Evolutionary conservation across 2,888 invertebrate genomes (phyloP).

Genomic region (Apamea monoglypha): DNA sequence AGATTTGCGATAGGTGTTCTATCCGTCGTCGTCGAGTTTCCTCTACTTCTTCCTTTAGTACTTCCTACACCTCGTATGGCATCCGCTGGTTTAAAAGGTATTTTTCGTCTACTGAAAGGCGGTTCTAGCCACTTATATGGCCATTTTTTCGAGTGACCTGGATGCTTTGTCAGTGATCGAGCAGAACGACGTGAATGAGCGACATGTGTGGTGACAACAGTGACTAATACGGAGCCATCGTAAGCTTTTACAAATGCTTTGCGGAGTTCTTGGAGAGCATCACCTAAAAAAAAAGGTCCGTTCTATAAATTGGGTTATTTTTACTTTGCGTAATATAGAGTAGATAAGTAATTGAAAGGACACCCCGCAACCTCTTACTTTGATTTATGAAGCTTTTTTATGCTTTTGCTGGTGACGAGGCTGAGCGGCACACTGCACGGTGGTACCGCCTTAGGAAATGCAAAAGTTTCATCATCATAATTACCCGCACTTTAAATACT

Average conservation of each 20-base stretch:
- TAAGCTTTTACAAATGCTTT: conserved; percentile 90
- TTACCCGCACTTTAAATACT: too few relatives aligned
- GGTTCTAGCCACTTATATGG: conserved; percentile 13
- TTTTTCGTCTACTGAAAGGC: neutral
- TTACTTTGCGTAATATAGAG: neutral
- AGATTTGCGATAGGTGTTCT: too few relatives aligned
- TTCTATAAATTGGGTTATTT: neutral
- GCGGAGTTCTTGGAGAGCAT: conserved; percentile 88
- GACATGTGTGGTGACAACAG: conserved; percentile 92
- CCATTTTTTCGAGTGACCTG: conserved; percentile 31
- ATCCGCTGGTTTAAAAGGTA: neutral
- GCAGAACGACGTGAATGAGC: conserved; percentile 90
- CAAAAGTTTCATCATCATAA: too few relatives aligned
- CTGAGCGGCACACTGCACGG: too few relatives aligned
- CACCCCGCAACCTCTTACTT: neutral
- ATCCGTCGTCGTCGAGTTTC: too few relatives aligned
- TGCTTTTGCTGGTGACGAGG: too few relatives aligned
- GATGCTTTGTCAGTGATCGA: conserved; percentile 61
- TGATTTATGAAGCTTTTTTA: neutral
- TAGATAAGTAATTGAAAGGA: neutral
- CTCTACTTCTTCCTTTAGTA: too few relatives aligned
- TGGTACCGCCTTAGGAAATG: too few relatives aligned
- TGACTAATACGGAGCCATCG: conserved; percentile 90
- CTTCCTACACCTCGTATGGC: neutral
- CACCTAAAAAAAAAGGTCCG: conserved; percentile 69